These are phyloP conservation scores for Brachypteracias leptosomus DNA, from an alignment of 2,113 vertebrate genomes.

Conservation along the genomic window DNA sequence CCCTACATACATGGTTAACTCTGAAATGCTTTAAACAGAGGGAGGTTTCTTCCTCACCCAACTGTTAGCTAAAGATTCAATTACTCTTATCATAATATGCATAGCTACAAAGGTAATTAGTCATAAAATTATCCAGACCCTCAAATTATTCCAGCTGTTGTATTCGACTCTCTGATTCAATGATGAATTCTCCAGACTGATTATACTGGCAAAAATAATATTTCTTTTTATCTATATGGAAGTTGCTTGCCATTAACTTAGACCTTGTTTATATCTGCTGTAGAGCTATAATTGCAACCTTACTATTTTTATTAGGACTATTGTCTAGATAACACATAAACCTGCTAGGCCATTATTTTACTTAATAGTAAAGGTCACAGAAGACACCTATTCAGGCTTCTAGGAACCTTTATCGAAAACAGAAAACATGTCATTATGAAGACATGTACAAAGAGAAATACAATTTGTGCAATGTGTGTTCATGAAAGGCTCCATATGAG, in stretches of 20 bases:
- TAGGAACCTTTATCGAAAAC: neutral
- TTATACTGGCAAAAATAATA: neutral
- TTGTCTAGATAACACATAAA: conserved; percentile 44
- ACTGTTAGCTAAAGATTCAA: conserved; percentile 22
- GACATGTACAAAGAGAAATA: conserved; percentile 13
- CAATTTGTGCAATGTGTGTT: neutral
- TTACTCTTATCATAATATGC: conserved; percentile 35
- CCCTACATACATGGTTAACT: neutral
- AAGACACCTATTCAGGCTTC: conserved; percentile 32
- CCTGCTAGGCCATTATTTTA: conserved; percentile 19
- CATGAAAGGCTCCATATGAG: conserved; percentile 42
- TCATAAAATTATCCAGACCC: conserved; percentile 55
- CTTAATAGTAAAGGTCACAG: conserved; percentile 42
- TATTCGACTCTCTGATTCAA: neutral
- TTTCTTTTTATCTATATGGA: conserved; percentile 40
- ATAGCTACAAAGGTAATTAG: conserved; percentile 49
- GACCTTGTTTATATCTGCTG: conserved; percentile 27
- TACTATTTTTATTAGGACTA: conserved; percentile 48
- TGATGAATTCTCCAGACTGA: conserved; percentile 12
- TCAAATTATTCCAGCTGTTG: conserved; percentile 39
- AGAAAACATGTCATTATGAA: conserved; percentile 49
- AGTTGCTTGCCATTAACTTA: conserved; percentile 14
- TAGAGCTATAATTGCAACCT: conserved; percentile 35
- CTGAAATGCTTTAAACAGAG: neutral
- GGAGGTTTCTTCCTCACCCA: neutral